A percentile compares a stretch with the other conserved stretches of the same genome.
Conservation (phyloP, 2,797 vertebrate genomes). For the Bradypodion ventrale region DNA sequence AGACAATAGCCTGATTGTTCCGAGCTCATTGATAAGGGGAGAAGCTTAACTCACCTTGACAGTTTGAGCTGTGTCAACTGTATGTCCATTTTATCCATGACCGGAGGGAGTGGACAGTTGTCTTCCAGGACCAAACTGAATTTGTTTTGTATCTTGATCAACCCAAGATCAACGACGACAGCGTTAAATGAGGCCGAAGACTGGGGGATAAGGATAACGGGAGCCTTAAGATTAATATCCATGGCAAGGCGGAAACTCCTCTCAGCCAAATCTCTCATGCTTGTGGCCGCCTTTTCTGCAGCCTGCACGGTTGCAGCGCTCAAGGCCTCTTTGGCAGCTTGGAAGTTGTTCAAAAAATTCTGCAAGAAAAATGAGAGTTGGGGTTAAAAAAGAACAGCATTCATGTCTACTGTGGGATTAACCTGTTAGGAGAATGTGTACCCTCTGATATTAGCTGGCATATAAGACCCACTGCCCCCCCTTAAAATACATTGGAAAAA, state of each 20-base stretch:
- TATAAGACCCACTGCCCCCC: no score
- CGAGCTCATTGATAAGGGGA: background rate
- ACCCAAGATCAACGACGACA: constrained; percentile 89
- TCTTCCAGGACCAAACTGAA: constrained; percentile 76
- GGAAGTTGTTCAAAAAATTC: constrained; percentile 82
- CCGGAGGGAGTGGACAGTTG: constrained; percentile 75
- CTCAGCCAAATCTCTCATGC: constrained; percentile 88
- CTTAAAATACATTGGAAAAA: no score
- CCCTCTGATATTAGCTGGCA: no score
- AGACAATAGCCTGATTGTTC: background rate
- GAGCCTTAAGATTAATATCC: constrained; percentile 89
- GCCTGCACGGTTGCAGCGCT: constrained; percentile 89
- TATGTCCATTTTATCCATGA: constrained; percentile 85
- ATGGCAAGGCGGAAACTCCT: constrained; percentile 89
- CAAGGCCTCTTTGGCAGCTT: constrained; percentile 86
- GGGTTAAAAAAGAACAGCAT: no score
- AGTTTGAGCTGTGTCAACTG: constrained; percentile 85
- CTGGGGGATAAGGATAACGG: constrained; percentile 91
- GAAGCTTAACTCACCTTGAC: constrained; percentile 75
- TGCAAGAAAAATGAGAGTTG: constrained; percentile 41
- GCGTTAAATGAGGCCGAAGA: constrained; percentile 85
- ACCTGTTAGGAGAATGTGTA: no score
- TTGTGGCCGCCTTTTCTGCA: constrained; percentile 91
- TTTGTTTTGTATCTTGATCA: constrained; percentile 86
- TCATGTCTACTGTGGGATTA: background rate